phyloP scores from a whole-genome alignment of 2,888 invertebrate genomes.

The Tipula vernalis region DNA sequence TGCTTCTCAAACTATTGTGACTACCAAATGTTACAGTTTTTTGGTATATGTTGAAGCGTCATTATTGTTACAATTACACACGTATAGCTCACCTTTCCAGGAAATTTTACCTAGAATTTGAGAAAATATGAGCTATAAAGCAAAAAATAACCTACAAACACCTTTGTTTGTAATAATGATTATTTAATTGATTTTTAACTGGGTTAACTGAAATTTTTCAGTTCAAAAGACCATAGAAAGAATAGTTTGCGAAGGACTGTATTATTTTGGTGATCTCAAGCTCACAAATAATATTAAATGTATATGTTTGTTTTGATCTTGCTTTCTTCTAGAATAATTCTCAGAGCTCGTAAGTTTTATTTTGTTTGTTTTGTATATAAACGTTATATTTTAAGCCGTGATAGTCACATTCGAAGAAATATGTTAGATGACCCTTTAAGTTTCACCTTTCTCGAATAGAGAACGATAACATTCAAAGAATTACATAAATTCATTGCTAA shows the following conservation, averaged over 20 bases:
- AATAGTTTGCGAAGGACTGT: background rate
- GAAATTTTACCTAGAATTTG: no score
- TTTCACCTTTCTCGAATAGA: background rate
- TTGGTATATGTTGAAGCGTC: no score
- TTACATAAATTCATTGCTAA: background rate
- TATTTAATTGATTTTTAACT: no score
- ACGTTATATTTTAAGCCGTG: background rate
- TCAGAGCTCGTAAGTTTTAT: background rate
- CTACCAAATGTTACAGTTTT: background rate
- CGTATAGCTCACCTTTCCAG: no score
- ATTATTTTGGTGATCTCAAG: background rate
- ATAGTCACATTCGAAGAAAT: background rate
- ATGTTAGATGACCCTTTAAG: background rate
- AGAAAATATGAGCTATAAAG: no score
- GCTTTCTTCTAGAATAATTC: background rate
- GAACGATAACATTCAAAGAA: background rate
- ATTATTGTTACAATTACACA: no score
- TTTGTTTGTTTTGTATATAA: background rate
- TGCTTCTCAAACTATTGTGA: background rate
- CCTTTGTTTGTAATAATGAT: no score
- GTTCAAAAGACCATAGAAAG: background rate
- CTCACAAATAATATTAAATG: background rate
- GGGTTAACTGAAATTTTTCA: no score
- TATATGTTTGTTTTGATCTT: background rate
- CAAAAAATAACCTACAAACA: no score